phyloP scores from a whole-genome alignment of 2,113 vertebrate genomes.

The Hepsetus odoe region DNA sequence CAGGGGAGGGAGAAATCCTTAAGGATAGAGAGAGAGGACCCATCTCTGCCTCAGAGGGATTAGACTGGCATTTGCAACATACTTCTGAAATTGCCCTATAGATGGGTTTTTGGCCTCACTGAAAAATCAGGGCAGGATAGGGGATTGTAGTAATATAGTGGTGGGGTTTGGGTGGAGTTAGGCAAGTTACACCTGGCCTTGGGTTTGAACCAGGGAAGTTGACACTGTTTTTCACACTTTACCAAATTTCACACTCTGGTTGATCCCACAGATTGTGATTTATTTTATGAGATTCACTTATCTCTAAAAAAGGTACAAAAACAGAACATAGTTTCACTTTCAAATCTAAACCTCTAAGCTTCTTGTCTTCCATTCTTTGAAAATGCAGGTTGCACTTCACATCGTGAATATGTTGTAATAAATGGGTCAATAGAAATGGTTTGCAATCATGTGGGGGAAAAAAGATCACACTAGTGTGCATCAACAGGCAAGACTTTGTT shows the following conservation, averaged over 20 bases:
- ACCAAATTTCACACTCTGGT: background rate
- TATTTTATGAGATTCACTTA: constrained; percentile 16
- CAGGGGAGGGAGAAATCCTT: constrained; percentile 63
- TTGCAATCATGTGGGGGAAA: too few relatives aligned
- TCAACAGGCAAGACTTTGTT: background rate
- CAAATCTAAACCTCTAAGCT: too few relatives aligned
- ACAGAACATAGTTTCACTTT: background rate
- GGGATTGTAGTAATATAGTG: constrained; percentile 22
- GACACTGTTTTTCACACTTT: constrained; percentile 23
- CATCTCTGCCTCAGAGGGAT: constrained; percentile 58
- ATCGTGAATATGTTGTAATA: too few relatives aligned
- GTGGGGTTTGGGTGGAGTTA: constrained; percentile 46
- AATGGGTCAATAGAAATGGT: too few relatives aligned
- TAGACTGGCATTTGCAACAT: constrained; percentile 60
- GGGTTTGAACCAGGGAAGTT: constrained; percentile 9
- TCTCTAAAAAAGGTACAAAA: constrained; percentile 2
- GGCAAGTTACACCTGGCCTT: constrained; percentile 41
- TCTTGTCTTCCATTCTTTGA: background rate
- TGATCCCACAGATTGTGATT: background rate
- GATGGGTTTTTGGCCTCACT: constrained; percentile 53
- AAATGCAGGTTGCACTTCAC: background rate
- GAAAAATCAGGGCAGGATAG: constrained; percentile 36
- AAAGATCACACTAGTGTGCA: too few relatives aligned
- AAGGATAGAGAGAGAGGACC: constrained; percentile 61
- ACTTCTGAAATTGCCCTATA: constrained; percentile 60